Conservation (phyloP, 2,888 invertebrate species). For the Zootermopsis nevadensis region DNA sequence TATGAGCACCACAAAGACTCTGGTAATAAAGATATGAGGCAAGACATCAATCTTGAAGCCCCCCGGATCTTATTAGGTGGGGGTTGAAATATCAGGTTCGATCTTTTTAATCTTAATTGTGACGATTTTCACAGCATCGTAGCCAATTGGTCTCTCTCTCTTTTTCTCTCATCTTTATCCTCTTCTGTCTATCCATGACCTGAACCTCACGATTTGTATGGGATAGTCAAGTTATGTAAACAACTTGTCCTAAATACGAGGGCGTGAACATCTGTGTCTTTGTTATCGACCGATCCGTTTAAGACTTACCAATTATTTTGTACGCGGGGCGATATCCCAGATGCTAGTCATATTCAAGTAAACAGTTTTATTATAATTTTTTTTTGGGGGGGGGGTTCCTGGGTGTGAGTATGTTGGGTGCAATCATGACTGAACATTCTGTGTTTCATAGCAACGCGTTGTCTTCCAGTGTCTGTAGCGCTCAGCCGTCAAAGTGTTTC, state of each 20-base stretch:
- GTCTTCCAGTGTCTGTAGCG: too few relatives aligned
- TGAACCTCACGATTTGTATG: background rate
- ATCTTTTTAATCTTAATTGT: slow-evolving; percentile 46
- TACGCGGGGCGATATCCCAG: too few relatives aligned
- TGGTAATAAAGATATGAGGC: slow-evolving; percentile 38
- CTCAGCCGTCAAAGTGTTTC: too few relatives aligned
- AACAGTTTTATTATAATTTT: too few relatives aligned
- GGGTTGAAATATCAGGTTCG: slow-evolving; percentile 39
- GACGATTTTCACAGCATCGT: slow-evolving; percentile 47
- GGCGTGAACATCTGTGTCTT: background rate
- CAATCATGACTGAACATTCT: too few relatives aligned
- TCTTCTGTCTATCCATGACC: background rate
- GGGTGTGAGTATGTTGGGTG: too few relatives aligned
- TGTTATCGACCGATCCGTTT: too few relatives aligned
- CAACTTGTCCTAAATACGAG: background rate
- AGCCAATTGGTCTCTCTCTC: background rate
- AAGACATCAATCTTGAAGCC: slow-evolving; percentile 32
- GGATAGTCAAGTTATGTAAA: slow-evolving; percentile 24
- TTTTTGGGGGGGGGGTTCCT: too few relatives aligned
- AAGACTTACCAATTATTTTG: too few relatives aligned
- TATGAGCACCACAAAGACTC: slow-evolving; percentile 1
- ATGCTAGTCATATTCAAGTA: too few relatives aligned
- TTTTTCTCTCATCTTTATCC: background rate
- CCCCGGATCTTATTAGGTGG: slow-evolving; percentile 32
- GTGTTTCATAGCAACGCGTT: too few relatives aligned